Evolutionary conservation across 2,113 vertebrate species (phyloP).

Genomic region (Syrmaticus mikado): DNA sequence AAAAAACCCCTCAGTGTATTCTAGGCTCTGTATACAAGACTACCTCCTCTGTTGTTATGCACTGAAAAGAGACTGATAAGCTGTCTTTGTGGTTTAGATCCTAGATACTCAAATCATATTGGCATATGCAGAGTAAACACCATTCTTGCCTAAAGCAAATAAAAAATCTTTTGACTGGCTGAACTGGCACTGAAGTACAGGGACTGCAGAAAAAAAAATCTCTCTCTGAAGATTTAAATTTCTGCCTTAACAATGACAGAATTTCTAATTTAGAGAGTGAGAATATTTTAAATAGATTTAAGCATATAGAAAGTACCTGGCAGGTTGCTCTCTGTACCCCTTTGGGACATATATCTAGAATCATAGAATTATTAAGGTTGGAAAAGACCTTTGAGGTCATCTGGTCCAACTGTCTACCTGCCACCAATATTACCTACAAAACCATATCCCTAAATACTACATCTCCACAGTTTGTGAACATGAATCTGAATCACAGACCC

Average conservation of each 20-base stretch:
- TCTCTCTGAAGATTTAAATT: neutral
- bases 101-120: neutral
- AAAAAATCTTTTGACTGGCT: neutral
- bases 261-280: neutral
- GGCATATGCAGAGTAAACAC: neutral
- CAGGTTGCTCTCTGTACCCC: neutral
- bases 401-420: too few relatives aligned
- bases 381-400: too few relatives aligned
- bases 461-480: too few relatives aligned
- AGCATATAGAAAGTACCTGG: neutral
- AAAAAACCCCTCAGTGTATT: neutral
- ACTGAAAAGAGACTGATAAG: neutral
- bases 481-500: neutral
- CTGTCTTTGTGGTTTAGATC: neutral
- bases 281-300: neutral
- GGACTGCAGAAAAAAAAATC: neutral
- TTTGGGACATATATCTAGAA: neutral
- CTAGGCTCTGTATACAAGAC: neutral
- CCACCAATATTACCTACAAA: too few relatives aligned
- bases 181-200: neutral
- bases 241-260: neutral
- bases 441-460: too few relatives aligned
- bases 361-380: too few relatives aligned
- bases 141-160: neutral
- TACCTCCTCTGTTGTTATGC: neutral